Evolutionary conservation across 2,888 invertebrate genomes (phyloP), one percentile per base, ranked within the genome.

Genomic region (Napeogenes sylphis): DNA sequence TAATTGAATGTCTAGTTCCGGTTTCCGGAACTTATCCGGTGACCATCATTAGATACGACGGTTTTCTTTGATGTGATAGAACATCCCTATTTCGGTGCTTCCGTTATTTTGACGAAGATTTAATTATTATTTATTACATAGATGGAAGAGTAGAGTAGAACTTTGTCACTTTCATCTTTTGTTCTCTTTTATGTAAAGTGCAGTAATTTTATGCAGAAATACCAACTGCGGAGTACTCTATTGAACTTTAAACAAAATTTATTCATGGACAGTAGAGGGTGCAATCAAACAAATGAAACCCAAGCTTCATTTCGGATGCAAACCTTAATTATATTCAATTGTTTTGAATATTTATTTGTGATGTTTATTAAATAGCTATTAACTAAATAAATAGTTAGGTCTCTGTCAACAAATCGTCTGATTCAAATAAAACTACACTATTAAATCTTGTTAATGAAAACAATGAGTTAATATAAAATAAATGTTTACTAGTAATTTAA

Each of bases 181-280:
- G 21, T 51, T 21, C 10, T 21, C 32, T 38, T 53, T 42, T 47
- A 38, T 13, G 35, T 38, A 51, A 21, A 55, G 32, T 33, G 4
- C 32, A 42, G 55, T 14, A 32, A 51, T 51, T 55, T 51, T 35
- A 42, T 35, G 8, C 4, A 55, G 14, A 30, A 60, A 56, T 59
- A 45, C 53, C 38, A 13, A 45, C 21, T 58, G 46, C 12, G 33
- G 42, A 59, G 55, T n/a, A n/a, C 47, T 60, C 45, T 32, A 46
- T 35, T 30, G 56, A 33, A 59, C 32, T 47, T 30, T 14, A 10
- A 60, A 60, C 55, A 1, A 46, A 59, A 57, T 63, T 60, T 57
- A 60, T 60, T 58, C 55, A 35, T 57, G 47, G 6, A 46, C 32
- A 55, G 61, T 53, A 57, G 54, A 45, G 59, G 54, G 57, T 64